Conservation (phyloP, 2,797 vertebrate species). For the Tangara arthus region DNA sequence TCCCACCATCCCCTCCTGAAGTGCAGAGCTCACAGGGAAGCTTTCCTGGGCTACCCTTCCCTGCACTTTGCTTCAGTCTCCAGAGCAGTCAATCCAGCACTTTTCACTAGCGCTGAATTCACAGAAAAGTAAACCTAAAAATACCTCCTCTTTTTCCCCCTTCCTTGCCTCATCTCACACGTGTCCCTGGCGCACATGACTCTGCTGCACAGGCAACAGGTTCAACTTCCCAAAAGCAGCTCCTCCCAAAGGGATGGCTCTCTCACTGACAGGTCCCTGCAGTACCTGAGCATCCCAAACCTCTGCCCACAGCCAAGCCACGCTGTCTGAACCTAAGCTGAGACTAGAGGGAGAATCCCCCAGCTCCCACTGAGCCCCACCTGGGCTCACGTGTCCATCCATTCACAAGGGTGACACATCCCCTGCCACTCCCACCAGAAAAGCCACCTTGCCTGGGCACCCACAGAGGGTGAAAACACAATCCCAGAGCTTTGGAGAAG, state of each 20-base stretch:
- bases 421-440: neutral
- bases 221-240: neutral
- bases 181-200: neutral
- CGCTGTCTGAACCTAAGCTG: accelerated
- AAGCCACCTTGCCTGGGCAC: neutral
- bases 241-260: neutral
- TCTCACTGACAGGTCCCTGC: accelerated
- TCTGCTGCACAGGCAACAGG: constrained; percentile 6
- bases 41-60: neutral
- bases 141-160: constrained; percentile 14
- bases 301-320: neutral
- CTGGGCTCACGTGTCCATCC: accelerated
- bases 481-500: neutral
- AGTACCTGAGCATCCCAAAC: neutral
- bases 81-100: constrained; percentile 44
- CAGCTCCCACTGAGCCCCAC: neutral
- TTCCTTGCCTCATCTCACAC: constrained; percentile 34
- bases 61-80: neutral
- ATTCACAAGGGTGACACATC: neutral
- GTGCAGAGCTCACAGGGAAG: accelerated
- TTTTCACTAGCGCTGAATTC: constrained; percentile 34
- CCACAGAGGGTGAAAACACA: neutral
- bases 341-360: neutral
- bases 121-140: constrained; percentile 58
- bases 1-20: neutral